Percentiles rank a stretch among this genome's conserved stretches.
Conservation (phyloP, 2,113 vertebrate genomes). For the Hippoglossus stenolepis region DNA sequence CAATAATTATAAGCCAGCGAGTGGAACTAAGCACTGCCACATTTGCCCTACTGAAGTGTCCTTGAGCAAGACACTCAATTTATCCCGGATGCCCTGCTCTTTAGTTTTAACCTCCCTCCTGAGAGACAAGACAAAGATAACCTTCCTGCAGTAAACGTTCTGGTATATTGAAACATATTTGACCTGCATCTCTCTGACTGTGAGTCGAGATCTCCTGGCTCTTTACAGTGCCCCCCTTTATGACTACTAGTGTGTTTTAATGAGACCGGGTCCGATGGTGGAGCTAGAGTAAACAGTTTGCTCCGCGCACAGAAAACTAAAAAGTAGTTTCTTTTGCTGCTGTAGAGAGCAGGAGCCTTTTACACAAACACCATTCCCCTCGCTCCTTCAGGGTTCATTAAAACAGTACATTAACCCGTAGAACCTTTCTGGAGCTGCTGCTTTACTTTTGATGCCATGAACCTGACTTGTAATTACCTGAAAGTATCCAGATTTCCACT, state of each 20-base stretch:
- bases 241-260: conserved; percentile 40
- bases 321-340: conserved; percentile 9
- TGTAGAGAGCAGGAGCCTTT: conserved; percentile 30
- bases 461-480: conserved; percentile 64
- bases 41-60: conserved; percentile 26
- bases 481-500: conserved; percentile 48
- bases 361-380: conserved; percentile 25
- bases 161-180: not conserved
- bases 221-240: conserved; percentile 3
- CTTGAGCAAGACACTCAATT: conserved; percentile 27
- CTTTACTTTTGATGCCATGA: conserved; percentile 51
- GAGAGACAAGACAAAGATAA: not conserved
- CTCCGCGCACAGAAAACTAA: conserved; percentile 29
- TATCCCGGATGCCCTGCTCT: not conserved
- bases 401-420: conserved; percentile 61
- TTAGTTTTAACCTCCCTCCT: conserved; percentile 1
- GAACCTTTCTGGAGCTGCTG: conserved; percentile 38
- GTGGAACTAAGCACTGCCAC: conserved; percentile 47
- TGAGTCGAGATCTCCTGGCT: no score
- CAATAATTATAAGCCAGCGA: conserved; percentile 40
- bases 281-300: conserved; percentile 41
- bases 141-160: conserved; percentile 14
- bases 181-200: not conserved
- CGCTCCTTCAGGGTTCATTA: conserved; percentile 55
- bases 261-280: conserved; percentile 30